These are phyloP conservation scores for Otolemur crassicaudatus DNA, from an alignment of 2,797 vertebrate species.

Conservation along the genomic window DNA sequence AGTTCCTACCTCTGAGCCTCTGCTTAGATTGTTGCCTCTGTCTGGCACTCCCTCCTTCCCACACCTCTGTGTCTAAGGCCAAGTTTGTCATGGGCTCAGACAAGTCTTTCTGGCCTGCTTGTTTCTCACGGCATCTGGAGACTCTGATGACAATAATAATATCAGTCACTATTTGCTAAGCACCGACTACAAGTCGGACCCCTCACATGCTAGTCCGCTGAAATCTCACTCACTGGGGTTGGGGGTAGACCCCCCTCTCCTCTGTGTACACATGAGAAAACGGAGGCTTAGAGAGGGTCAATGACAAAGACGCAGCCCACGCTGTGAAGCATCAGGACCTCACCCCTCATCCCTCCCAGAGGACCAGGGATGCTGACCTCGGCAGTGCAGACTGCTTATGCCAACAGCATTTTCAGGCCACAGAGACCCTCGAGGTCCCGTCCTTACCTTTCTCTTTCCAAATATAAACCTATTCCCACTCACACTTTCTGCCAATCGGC, in stretches of 20 bases:
- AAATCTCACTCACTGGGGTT: background rate
- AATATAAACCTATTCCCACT: background rate
- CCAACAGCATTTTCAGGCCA: background rate
- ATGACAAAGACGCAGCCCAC: too few species aligned
- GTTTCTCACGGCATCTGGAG: background rate
- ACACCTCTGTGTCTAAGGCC: background rate
- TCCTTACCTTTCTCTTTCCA: background rate
- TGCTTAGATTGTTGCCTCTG: background rate
- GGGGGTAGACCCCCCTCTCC: background rate
- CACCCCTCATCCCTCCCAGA: rapidly evolving
- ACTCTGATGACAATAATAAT: rapidly evolving
- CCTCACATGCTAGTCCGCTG: rapidly evolving
- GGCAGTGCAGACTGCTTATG: rapidly evolving
- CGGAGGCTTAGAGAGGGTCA: background rate
- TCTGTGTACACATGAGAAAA: background rate
- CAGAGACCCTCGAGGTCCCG: background rate
- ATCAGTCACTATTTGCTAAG: background rate
- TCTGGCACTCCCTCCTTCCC: background rate
- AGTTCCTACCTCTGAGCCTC: background rate
- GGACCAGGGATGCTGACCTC: rapidly evolving
- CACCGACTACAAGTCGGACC: rapidly evolving
- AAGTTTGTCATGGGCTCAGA: background rate
- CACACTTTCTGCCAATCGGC: background rate
- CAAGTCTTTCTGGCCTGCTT: background rate
- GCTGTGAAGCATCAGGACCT: rapidly evolving